These are phyloP conservation scores for Exaiptasia diaphana DNA, from an alignment of 64 coral and sea anemone species.

Conservation along the genomic window DNA sequence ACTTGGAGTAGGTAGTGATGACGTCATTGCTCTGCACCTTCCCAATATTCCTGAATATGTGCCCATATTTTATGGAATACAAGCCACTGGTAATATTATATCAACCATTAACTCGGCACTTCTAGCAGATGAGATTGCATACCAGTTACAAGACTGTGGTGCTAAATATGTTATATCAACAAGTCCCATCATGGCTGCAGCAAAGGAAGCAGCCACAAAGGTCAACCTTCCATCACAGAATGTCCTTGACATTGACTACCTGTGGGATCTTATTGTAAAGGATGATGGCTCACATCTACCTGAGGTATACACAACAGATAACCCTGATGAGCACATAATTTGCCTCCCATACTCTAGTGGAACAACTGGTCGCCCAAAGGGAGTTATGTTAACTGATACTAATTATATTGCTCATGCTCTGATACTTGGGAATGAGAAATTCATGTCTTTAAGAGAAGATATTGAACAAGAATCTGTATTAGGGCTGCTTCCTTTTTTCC, in stretches of 20 bases:
- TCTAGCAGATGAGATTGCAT: conserved; percentile 11
- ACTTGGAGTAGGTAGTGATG: conserved; percentile 54
- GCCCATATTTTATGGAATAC: conserved; percentile 52
- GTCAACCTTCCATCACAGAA: not conserved
- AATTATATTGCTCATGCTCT: not conserved
- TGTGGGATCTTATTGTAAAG: conserved; percentile 20
- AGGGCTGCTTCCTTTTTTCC: conserved; percentile 52
- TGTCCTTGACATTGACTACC: not conserved
- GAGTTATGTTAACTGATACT: conserved; percentile 45
- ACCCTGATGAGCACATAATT: conserved; percentile 57
- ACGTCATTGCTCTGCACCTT: conserved; percentile 59
- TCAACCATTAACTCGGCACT: conserved; percentile 30
- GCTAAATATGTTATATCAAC: conserved; percentile 35
- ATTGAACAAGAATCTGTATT: not conserved
- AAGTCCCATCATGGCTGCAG: not conserved
- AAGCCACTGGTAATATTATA: conserved; percentile 33
- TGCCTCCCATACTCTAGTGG: conserved; percentile 84
- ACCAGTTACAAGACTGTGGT: conserved; percentile 47
- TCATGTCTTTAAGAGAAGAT: not conserved
- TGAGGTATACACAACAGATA: conserved; percentile 33
- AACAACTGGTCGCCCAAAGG: conserved; percentile 76
- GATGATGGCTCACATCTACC: conserved; percentile 72
- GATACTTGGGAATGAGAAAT: not conserved
- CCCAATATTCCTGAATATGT: conserved; percentile 61
- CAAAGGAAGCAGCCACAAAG: conserved; percentile 11